A percentile compares a stretch with the other conserved stretches of the same genome.
Conservation (phyloP, 2,797 vertebrate species). For the Geotrypetes seraphini region DNA sequence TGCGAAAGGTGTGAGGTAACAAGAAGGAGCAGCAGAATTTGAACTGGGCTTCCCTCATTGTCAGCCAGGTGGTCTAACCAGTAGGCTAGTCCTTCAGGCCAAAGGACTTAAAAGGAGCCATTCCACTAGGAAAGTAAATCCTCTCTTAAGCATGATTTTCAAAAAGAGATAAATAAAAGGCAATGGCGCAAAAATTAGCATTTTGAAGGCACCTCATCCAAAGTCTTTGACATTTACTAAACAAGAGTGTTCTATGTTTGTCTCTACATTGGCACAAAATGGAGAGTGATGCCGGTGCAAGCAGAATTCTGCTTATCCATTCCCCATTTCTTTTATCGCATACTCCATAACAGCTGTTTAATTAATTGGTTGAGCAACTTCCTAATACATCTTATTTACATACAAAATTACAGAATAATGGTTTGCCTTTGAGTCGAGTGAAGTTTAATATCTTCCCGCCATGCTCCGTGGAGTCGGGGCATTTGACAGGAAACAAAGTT, state of each 20-base stretch:
- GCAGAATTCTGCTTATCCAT: slow-evolving; percentile 32
- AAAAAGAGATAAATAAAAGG: too few relatives aligned
- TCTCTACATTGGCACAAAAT: not conserved
- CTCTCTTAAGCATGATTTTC: too few relatives aligned
- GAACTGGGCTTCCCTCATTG: too few relatives aligned
- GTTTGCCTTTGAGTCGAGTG: slow-evolving; percentile 40
- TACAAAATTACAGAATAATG: slow-evolving; percentile 53
- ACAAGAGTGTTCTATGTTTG: not conserved
- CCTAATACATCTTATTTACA: slow-evolving; percentile 55
- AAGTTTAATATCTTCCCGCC: slow-evolving; percentile 37
- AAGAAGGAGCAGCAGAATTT: too few relatives aligned
- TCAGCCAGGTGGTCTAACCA: too few relatives aligned
- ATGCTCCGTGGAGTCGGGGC: slow-evolving; percentile 29
- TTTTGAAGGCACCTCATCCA: too few relatives aligned
- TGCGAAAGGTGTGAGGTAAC: too few relatives aligned
- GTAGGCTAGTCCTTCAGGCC: too few relatives aligned
- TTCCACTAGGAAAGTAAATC: too few relatives aligned
- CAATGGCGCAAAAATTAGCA: too few relatives aligned
- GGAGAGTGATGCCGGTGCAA: slow-evolving; percentile 13
- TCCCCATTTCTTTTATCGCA: slow-evolving; percentile 41
- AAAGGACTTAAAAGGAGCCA: too few relatives aligned
- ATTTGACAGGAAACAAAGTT: slow-evolving; percentile 34
- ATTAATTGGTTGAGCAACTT: slow-evolving; percentile 49
- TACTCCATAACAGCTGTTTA: slow-evolving; percentile 54
- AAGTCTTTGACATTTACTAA: not conserved